Base-by-base conservation (phyloP, 2,113 vertebrate species). In the Ammodytes marinus region DNA sequence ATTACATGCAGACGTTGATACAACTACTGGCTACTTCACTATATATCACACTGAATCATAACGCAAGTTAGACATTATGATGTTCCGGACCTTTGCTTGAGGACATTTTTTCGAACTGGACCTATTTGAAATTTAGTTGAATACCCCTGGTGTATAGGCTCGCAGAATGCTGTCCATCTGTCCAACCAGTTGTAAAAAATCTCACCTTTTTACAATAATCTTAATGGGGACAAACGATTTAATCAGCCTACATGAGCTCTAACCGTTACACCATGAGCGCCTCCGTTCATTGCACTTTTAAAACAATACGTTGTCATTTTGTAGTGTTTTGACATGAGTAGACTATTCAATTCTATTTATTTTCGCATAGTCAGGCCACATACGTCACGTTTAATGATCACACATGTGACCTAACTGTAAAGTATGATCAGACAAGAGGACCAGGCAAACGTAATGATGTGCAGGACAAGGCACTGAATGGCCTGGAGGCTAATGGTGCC, bases 401-500 rank as follows among this genome's bases (percentile, higher is more conserved):
- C 42, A 70, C 69, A 77, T 80, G 47, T 75, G 50, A 70, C 74
- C 76, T 74, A 68, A 83, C 14, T 63, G 43, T 69, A 80, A 83
- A 59, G 55, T 81, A 63, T 40, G 52, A 80, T 74, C 54, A 75
- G 49, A 74, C 47, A 71, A 65, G 60, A 80, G 43, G 64, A 45
- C 53, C 53, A 9, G 27, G 63, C 67, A 66, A 68, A 87, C 80
- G 73, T 69, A 73, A 79, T 68, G 75, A 83, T 67, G 79, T 81
- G 77, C 58, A 74, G 60, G 76, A 86, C 69, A 67, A 79, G 79
- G 74, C 61, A 9, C 42, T 14, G 73, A 76, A 83, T 54, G 57
- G 70, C 85, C 89, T 69, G 71, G 42, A 84, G 84, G 86, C 82
- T 76, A 88, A 89, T 84, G 77, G 63, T 86, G 69, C 86, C 85